Conservation (phyloP, 2,797 vertebrate genomes). For the Sylvia borin region DNA sequence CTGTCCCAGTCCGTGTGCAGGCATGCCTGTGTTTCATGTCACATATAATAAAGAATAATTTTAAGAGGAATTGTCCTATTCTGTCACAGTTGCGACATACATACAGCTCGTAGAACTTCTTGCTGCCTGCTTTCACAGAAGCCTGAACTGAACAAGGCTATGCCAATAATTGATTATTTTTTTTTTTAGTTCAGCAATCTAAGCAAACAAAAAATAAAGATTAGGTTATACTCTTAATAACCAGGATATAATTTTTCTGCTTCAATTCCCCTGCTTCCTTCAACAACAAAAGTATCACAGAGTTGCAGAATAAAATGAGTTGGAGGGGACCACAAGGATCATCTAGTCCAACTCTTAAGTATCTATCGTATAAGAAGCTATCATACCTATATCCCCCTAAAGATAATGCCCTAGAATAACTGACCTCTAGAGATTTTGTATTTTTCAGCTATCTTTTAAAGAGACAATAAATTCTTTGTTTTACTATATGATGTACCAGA, state of each 20-base stretch:
- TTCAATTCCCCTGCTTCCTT: not conserved
- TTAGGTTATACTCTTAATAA: not conserved
- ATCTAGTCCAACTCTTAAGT: not conserved
- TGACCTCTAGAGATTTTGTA: not conserved
- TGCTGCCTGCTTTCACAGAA: not conserved
- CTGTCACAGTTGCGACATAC: not conserved
- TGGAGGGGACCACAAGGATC: not conserved
- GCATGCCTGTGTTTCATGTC: constrained; percentile 11
- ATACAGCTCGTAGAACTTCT: not conserved
- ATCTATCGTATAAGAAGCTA: not conserved
- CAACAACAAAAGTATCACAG: not conserved
- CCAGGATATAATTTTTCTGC: not conserved
- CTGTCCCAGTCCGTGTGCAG: not conserved
- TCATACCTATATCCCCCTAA: not conserved
- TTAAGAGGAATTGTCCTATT: not conserved
- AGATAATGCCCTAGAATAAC: not conserved
- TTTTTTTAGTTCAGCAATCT: not conserved
- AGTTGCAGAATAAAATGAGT: not conserved
- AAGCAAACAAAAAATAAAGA: not conserved
- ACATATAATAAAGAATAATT: not conserved
- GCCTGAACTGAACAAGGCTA: not conserved
- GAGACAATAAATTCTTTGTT: not conserved
- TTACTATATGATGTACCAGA: not conserved
- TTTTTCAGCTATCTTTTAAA: not conserved
- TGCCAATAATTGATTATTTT: not conserved